A percentile compares a stretch with the other conserved stretches of the same genome.
Evolutionary conservation across 2,113 vertebrate species (phyloP).

Genomic region (Grallaria varia): DNA sequence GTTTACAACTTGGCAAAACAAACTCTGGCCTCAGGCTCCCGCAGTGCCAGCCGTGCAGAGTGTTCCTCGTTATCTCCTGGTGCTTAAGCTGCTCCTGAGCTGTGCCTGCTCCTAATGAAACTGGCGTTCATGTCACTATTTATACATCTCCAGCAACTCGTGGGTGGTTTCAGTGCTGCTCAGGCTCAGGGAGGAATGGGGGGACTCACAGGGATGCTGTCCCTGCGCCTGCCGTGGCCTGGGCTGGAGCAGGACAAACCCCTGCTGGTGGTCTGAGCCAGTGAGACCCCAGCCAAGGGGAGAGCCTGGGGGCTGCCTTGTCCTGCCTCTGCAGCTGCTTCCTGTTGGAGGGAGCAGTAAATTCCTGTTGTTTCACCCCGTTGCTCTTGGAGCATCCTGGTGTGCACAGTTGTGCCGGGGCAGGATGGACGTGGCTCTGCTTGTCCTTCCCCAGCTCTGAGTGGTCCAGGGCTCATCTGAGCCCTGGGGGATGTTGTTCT

Average conservation of each 20-base stretch:
- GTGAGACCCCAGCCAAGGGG: neutral
- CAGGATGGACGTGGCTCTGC: neutral
- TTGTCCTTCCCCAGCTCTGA: neutral
- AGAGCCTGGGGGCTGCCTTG: neutral
- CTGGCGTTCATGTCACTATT: neutral
- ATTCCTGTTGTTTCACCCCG: accelerated
- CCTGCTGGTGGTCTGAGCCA: neutral
- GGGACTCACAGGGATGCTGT: neutral
- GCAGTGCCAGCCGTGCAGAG: neutral
- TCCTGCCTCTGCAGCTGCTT: neutral
- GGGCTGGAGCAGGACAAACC: neutral
- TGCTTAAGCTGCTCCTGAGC: neutral
- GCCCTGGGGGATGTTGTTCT: neutral
- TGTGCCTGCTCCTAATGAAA: neutral
- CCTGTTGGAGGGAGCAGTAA: neutral
- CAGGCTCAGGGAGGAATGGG: neutral
- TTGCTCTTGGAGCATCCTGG: neutral
- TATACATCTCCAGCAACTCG: neutral
- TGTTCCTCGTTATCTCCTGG: neutral
- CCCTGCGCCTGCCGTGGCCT: neutral
- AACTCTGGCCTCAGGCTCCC: neutral
- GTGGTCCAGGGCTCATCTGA: neutral
- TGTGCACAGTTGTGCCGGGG: accelerated
- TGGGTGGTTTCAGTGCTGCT: neutral
- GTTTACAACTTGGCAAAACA: neutral